Percentiles rank a stretch among this genome's conserved stretches.
These are phyloP conservation scores for Drosophila jambulina DNA, from an alignment of 1,140 invertebrate genomes.

Conservation along the genomic window DNA sequence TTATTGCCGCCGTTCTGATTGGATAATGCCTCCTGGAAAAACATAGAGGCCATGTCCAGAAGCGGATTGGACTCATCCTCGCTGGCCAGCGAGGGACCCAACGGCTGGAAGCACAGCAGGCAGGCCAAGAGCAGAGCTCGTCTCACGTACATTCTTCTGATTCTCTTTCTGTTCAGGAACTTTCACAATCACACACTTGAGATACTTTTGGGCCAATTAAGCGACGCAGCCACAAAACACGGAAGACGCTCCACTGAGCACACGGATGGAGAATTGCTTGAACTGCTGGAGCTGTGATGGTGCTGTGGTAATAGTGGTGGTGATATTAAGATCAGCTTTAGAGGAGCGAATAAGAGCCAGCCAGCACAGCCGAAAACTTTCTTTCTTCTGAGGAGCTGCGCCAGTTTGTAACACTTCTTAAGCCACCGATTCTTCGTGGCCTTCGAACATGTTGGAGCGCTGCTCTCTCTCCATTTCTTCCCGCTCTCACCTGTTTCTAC, in stretches of 20 bases:
- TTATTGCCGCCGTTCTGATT: conserved; percentile 85
- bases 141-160: conserved; percentile 68
- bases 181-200: conserved; percentile 84
- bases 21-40: conserved; percentile 86
- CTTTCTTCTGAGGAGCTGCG: conserved; percentile 73
- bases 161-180: conserved; percentile 65
- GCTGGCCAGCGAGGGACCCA: conserved; percentile 64
- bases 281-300: conserved; percentile 5
- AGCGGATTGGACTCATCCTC: conserved; percentile 86
- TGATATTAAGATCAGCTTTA: conserved; percentile 15
- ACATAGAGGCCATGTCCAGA: conserved; percentile 86
- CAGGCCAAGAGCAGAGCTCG: conserved; percentile 70
- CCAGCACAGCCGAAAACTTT: conserved; percentile 80
- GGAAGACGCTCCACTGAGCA: conserved; percentile 73
- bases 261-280: conserved; percentile 29
- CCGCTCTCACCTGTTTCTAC: conserved; percentile 34
- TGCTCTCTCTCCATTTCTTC: conserved; percentile 13
- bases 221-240: conserved; percentile 64
- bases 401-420: conserved; percentile 82
- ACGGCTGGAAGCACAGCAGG: conserved; percentile 75
- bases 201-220: conserved; percentile 79
- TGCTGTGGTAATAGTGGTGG: neutral
- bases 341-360: conserved; percentile 61
- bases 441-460: conserved; percentile 60
- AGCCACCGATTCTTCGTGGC: conserved; percentile 50